These are phyloP conservation scores for Sciaenops ocellatus DNA, from an alignment of 2,797 vertebrate species.

Conservation along the genomic window DNA sequence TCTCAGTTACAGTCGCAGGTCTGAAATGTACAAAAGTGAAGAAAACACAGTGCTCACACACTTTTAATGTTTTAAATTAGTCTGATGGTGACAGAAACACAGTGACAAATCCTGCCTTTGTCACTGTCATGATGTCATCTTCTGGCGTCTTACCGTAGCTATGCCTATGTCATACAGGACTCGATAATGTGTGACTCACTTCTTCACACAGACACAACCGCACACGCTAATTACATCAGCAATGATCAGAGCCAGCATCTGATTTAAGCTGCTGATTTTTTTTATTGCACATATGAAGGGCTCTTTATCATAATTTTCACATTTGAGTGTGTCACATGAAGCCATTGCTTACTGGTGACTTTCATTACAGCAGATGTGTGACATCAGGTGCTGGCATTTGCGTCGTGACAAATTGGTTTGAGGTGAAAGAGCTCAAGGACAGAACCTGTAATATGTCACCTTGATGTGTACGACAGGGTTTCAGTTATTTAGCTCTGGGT, in stretches of 20 bases:
- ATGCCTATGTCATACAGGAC: constrained; percentile 20
- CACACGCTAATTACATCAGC: constrained; percentile 25
- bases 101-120: constrained; percentile 31
- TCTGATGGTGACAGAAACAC: not conserved
- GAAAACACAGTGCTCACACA: not conserved
- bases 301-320: constrained; percentile 33
- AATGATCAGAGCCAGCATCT: constrained; percentile 26
- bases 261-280: constrained; percentile 18
- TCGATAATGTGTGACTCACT: constrained; percentile 34
- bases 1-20: not conserved
- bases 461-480: constrained; percentile 4
- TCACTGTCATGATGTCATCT: constrained; percentile 47
- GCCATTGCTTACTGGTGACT: constrained; percentile 9
- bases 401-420: not conserved
- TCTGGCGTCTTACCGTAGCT: constrained; percentile 25
- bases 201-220: constrained; percentile 23
- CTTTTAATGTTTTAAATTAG: not conserved
- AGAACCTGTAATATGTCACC: constrained; percentile 25
- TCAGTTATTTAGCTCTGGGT: constrained; percentile 12
- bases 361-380: constrained; percentile 22
- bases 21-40: not conserved
- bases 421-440: constrained; percentile 32
- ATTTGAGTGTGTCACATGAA: not conserved
- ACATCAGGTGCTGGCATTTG: constrained; percentile 18
- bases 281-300: constrained; percentile 19